A percentile compares a stretch with the other conserved stretches of the same genome.
phyloP scores from a whole-genome alignment of 2,113 vertebrate species.

The Leptocoma aspasia region DNA sequence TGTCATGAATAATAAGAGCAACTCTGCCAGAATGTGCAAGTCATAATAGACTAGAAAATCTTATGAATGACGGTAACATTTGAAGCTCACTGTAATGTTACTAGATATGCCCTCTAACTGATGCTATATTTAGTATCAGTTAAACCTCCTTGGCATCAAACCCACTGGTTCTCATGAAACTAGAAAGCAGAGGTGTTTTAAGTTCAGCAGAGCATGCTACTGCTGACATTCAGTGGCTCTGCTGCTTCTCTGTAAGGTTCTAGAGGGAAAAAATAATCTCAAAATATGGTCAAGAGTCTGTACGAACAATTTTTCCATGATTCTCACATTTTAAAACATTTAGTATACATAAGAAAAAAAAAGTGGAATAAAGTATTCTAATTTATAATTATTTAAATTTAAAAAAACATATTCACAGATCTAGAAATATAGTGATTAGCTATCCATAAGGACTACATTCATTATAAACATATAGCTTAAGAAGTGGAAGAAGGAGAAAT shows the following conservation, averaged over 20 bases:
- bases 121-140: conserved; percentile 58
- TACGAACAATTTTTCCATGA: neutral
- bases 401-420: neutral
- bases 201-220: conserved; percentile 43
- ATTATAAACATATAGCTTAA: neutral
- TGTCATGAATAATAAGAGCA: conserved; percentile 44
- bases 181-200: conserved; percentile 58
- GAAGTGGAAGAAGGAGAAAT: neutral
- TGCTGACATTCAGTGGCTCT: neutral
- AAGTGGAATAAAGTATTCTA: neutral
- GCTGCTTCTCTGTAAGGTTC: neutral
- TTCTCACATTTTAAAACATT: neutral
- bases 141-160: conserved; percentile 45
- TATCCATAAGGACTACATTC: neutral
- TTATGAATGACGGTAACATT: conserved; percentile 41
- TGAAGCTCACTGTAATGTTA: conserved; percentile 46
- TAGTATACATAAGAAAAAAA: neutral
- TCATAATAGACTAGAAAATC: conserved; percentile 45
- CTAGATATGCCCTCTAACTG: conserved; percentile 42
- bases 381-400: neutral
- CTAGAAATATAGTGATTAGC: neutral
- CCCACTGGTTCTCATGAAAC: conserved; percentile 13
- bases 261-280: neutral
- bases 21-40: conserved; percentile 34
- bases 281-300: neutral